Conservation (phyloP, 1,140 invertebrate genomes). For the Cardiocondyla obscurior region DNA sequence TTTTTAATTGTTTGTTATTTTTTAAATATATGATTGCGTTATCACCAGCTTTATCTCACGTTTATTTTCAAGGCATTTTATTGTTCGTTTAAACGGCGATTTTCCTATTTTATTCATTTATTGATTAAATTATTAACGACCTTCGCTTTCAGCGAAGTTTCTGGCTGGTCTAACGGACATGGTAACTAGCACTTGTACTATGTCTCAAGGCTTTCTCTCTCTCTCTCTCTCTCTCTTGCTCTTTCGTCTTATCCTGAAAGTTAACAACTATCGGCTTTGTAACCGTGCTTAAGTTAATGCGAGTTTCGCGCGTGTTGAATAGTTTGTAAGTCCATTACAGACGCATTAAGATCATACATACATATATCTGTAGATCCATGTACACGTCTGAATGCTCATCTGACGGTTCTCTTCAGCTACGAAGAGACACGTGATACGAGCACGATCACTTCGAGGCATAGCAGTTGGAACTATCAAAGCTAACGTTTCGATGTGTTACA, state of each 20-base stretch:
- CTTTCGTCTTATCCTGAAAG: slow-evolving; percentile 44
- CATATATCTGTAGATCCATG: slow-evolving; percentile 15
- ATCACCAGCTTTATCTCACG: not conserved
- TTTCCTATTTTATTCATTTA: slow-evolving; percentile 9
- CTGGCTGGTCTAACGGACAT: slow-evolving; percentile 41
- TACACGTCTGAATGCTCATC: slow-evolving; percentile 44
- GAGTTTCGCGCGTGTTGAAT: slow-evolving; percentile 62
- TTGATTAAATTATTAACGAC: slow-evolving; percentile 48
- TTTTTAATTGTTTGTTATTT: not conserved
- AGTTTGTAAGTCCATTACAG: slow-evolving; percentile 71
- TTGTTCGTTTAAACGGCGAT: not conserved
- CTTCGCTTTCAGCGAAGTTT: slow-evolving; percentile 52
- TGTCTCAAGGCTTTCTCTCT: slow-evolving; percentile 52
- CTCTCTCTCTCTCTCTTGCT: no score
- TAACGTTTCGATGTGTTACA: slow-evolving; percentile 22
- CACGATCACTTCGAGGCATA: slow-evolving; percentile 13
- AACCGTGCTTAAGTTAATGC: slow-evolving; percentile 62
- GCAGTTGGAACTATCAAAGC: slow-evolving; percentile 34
- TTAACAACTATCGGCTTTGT: slow-evolving; percentile 54
- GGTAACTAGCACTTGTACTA: slow-evolving; percentile 60
- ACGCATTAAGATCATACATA: slow-evolving; percentile 62
- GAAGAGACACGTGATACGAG: slow-evolving; percentile 10
- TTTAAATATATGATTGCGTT: not conserved
- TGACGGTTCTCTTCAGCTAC: not conserved
- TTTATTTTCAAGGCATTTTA: not conserved